Base-by-base conservation (phyloP, 2,888 invertebrate species). In the Lepidocyrtoides sp. region DNA sequence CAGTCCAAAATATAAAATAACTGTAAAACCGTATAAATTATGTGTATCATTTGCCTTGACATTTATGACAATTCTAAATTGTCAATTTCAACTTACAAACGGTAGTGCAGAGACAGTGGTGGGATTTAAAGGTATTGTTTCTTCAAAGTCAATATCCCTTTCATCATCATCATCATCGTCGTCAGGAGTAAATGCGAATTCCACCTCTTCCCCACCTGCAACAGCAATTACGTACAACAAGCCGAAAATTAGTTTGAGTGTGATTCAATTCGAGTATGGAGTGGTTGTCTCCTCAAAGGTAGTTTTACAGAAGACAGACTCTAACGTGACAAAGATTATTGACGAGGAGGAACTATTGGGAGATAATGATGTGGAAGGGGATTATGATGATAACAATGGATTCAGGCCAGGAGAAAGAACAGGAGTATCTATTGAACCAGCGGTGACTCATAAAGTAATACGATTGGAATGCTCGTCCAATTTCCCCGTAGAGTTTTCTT, bases 401-500 rank as follows among this genome's bases (percentile, higher is more conserved):
- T 41, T 84, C 2, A 60, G 91, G n/a, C 90, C 85, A 10, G 86
- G 85, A n/a, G 83, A 75, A 32, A 72, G 89, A 26, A 44, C 41
- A 23, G 89, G 72, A 41, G 12, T 63, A n/a, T 29, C 48, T 3
- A n/a, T 54, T 77, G 86, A 72, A 44, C 32, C 72, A n/a, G 48
- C 60, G 72, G 82, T 77, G 8, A n/a, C 82, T 10, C 83, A 87
- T 17, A 66, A 69, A 26, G 66, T 91, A 1, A 32, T 92, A 0
- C 63, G 93, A 41, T 69, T 93, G 26, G 87, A 92, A 26, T 93
- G 93, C 32, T 54, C 17, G 14, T 89, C 92, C 8, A 84, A 82
- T 17, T 92, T 91, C 69, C 93, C 93, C 2, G 92, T 93, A 0
- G 91, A 91, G 66, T 92, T 89, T 72, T 60, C 14, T 2, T 93